Conservation (phyloP, 2,113 vertebrate genomes). For the Oncorhynchus mykiss region DNA sequence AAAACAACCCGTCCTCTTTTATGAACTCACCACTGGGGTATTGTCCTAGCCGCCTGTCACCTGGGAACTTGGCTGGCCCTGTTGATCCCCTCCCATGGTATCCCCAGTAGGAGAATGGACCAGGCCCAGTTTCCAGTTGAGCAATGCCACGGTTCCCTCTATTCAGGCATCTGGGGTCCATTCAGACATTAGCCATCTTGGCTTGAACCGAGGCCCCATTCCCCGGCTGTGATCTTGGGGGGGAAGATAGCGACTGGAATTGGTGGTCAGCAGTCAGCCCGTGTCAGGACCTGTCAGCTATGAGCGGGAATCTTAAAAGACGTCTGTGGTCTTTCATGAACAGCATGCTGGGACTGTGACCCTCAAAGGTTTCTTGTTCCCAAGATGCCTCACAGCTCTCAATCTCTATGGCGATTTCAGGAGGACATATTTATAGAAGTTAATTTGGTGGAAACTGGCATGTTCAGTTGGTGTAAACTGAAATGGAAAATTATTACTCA, state of each 20-base stretch:
- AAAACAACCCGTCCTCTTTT: slow-evolving; percentile 66
- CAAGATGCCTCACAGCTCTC: slow-evolving; percentile 33
- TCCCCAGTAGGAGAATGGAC: slow-evolving; percentile 46
- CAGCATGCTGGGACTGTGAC: slow-evolving; percentile 62
- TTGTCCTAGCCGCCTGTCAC: slow-evolving; percentile 68
- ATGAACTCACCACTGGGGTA: slow-evolving; percentile 67
- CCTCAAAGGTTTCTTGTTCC: slow-evolving; percentile 56
- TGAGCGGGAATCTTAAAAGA: slow-evolving; percentile 61
- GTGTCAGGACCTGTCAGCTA: slow-evolving; percentile 60
- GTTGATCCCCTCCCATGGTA: slow-evolving; percentile 51
- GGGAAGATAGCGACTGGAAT: slow-evolving; percentile 1
- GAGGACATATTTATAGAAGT: not conserved
- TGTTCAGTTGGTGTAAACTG: too few relatives aligned
- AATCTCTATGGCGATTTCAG: slow-evolving; percentile 38
- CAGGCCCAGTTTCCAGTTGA: slow-evolving; percentile 35
- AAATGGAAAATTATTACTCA: not conserved
- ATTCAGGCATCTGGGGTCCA: slow-evolving; percentile 62
- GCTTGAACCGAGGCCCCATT: slow-evolving; percentile 45
- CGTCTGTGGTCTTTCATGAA: slow-evolving; percentile 59
- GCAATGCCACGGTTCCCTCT: slow-evolving; percentile 52
- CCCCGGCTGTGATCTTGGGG: slow-evolving; percentile 23
- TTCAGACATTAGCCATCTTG: slow-evolving; percentile 68
- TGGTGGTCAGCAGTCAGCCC: slow-evolving; percentile 59
- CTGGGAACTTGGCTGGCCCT: slow-evolving; percentile 68
- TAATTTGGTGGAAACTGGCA: too few relatives aligned